Evolutionary conservation across 2,113 vertebrate species (phyloP).

Genomic region (Pycnonotus jocosus): DNA sequence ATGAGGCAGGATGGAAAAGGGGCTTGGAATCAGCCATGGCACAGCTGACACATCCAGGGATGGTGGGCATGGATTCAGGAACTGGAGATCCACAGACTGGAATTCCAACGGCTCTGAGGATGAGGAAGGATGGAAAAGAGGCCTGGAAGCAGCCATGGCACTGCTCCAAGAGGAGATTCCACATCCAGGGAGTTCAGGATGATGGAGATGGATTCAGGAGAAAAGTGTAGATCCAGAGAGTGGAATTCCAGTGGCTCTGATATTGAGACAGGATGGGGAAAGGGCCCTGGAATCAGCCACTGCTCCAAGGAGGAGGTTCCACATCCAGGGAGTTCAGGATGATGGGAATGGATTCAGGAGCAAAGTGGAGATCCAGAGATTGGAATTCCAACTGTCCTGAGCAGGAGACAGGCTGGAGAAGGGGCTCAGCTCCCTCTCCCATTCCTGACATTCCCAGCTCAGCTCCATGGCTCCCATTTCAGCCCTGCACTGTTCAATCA

Average conservation of each 20-base stretch:
- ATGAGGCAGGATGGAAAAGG: too few relatives aligned
- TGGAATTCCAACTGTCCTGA: neutral
- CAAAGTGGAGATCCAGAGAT: neutral
- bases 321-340: too few relatives aligned
- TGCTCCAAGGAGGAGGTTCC: neutral
- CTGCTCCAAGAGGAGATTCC: too few relatives aligned
- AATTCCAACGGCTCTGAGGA: neutral
- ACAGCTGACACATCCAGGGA: neutral
- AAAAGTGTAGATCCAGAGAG: too few relatives aligned
- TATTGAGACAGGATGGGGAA: neutral
- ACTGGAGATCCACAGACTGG: neutral
- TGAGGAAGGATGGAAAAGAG: neutral
- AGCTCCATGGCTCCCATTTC: slow-evolving; percentile 39
- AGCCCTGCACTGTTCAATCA: slow-evolving; percentile 31
- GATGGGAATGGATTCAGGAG: neutral
- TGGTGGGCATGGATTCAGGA: neutral
- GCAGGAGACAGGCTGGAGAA: neutral
- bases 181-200: too few relatives aligned
- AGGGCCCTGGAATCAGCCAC: rapidly evolving
- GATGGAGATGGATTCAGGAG: too few relatives aligned
- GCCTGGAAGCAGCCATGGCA: neutral
- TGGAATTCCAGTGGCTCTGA: too few relatives aligned
- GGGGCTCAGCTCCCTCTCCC: neutral
- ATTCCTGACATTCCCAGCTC: slow-evolving; percentile 1
- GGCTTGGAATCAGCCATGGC: neutral